phyloP scores from a whole-genome alignment of 2,888 invertebrate species.

The Erebia aethiops region DNA sequence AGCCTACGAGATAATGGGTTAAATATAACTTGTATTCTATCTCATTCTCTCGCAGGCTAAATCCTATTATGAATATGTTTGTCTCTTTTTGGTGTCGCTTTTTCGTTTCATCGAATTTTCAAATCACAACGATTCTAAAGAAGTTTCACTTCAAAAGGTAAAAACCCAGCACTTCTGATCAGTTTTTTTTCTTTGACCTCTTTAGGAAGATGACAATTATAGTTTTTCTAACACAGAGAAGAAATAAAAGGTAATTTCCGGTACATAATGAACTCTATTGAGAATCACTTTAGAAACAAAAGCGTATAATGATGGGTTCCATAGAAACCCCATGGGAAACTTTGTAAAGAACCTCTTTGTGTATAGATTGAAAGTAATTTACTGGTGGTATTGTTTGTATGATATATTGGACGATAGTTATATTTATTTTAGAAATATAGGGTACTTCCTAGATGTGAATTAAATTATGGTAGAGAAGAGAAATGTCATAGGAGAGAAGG shows the following conservation, averaged over 20 bases:
- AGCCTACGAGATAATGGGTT: too few relatives aligned
- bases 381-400: constrained; percentile 12
- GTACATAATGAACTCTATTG: constrained; percentile 11
- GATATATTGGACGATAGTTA: constrained; percentile 10
- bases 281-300: constrained; percentile 22
- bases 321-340: constrained; percentile 31
- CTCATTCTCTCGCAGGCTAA: too few relatives aligned
- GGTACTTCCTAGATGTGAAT: neutral
- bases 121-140: too few relatives aligned
- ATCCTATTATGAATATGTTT: too few relatives aligned
- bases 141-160: neutral
- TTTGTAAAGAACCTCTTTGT: constrained; percentile 13
- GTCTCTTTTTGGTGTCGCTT: too few relatives aligned
- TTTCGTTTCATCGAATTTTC: too few relatives aligned
- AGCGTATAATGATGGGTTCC: constrained; percentile 18
- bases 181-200: neutral
- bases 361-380: constrained; percentile 9
- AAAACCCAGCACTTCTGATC: neutral
- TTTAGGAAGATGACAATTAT: neutral
- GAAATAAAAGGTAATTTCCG: constrained; percentile 8
- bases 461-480: too few relatives aligned
- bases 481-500: too few relatives aligned
- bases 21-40: too few relatives aligned
- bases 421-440: constrained; percentile 3
- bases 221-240: neutral